A percentile compares a stretch with the other conserved stretches of the same genome.
Conservation (phyloP, 2,797 vertebrate genomes). For the Loris lydekkerianus region DNA sequence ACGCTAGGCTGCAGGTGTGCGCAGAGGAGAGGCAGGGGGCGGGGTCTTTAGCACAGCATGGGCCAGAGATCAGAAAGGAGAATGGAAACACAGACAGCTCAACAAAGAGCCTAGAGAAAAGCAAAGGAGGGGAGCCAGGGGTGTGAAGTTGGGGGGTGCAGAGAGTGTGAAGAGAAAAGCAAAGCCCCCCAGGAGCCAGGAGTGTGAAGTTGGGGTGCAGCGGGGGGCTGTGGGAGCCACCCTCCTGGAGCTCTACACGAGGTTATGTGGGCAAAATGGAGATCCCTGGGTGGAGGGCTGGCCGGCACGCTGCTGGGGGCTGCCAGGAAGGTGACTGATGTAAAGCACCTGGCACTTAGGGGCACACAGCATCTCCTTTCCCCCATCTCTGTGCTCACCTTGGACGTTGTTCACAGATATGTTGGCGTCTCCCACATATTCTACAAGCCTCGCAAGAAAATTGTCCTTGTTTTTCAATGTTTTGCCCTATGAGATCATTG, state of each 20-base stretch:
- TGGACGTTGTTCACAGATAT: neutral
- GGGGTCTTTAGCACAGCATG: neutral
- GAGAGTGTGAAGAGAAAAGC: too few relatives aligned
- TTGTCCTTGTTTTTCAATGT: slow-evolving; percentile 63
- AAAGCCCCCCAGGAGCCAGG: too few relatives aligned
- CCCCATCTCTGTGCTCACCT: rapidly evolving
- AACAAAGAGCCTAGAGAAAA: too few relatives aligned
- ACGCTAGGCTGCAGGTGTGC: rapidly evolving
- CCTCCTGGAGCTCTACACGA: neutral
- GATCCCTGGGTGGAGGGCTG: neutral
- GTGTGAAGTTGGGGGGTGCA: neutral
- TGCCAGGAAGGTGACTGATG: neutral
- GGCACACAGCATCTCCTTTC: neutral
- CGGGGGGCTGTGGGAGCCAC: neutral
- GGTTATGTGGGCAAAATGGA: too few relatives aligned
- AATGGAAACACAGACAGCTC: neutral
- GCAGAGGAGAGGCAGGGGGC: neutral
- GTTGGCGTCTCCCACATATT: rapidly evolving
- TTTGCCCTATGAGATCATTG: slow-evolving; percentile 78
- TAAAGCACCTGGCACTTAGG: neutral
- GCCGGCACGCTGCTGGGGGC: neutral
- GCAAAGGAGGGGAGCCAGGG: neutral
- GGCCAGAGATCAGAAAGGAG: neutral
- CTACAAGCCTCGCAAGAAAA: neutral
- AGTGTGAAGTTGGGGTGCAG: neutral